Evolutionary conservation across 2,797 vertebrate genomes (phyloP), one percentile per base, ranked within the genome.

Genomic region (Paratrypauchen microcephalus): DNA sequence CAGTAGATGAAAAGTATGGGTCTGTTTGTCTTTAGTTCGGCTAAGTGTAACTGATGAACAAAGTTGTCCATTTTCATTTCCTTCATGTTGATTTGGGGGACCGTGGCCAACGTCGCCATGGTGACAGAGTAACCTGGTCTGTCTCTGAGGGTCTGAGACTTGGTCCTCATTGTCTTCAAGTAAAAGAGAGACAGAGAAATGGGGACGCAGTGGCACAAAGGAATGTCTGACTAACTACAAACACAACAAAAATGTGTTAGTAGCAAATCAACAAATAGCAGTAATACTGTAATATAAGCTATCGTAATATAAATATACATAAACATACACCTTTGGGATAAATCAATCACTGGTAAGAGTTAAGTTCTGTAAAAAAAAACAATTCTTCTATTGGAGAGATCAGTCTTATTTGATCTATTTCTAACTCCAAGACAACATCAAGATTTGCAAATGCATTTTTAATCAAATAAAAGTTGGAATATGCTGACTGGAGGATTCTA

Each of bases 91-190:
- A 86, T 59, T 73, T 21, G 48, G 54, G 74, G 66, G 76, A 81
- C 77, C 59, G 69, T 59, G 82, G 79, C 75, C 81, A 80, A 32
- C 24, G 80, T 87, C 83, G 74, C 79, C 83, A 83, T 83, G 77
- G 83, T 28, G 74, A 89, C 47, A 70, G 74, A 78, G 82, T 84
- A 83, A 81, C 76, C 80, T 26, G 75, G 78, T 78, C 83, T 28
- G 71, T 74, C 78, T 83, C 84, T 70, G 74, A 80, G 70, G 74
- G 76, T 79, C 74, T 77, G 74, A 28, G 70, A 57, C 74, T 77
- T 74, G 75, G 72, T 80, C 69, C 60, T 73, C 45, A 72, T 87
- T 84, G 77, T 85, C 61, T 61, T 67, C 45, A 23, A 59, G 65
- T 69, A 41, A 32, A 45, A 32, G 65, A 73, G 65, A 78, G 6